A percentile compares a stretch with the other conserved stretches of the same genome.
Evolutionary conservation across 2,113 vertebrate species (phyloP).

Genomic region (Microcebus tavaratra): DNA sequence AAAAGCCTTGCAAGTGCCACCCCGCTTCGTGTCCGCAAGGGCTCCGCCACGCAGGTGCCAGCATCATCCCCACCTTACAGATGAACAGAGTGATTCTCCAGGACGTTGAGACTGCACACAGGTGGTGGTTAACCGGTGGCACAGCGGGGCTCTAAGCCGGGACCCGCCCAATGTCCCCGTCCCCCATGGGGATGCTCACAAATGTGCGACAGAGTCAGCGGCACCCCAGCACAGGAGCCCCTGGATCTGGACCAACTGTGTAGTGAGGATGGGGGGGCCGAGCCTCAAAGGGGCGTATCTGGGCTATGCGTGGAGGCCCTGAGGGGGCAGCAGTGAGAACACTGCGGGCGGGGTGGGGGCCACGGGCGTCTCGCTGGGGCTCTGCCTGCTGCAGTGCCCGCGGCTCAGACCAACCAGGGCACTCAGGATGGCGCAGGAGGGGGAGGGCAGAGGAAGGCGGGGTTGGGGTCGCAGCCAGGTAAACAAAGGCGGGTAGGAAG

Average conservation of each 20-base stretch:
- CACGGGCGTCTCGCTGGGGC: accelerated
- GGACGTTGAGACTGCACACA: neutral
- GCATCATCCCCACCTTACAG: accelerated
- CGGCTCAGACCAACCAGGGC: accelerated
- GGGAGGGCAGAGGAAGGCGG: accelerated
- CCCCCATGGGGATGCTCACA: accelerated
- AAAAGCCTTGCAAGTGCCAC: accelerated
- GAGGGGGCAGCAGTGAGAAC: accelerated
- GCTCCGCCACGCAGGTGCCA: accelerated
- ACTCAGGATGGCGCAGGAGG: accelerated
- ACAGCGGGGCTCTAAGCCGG: neutral
- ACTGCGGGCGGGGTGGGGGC: accelerated
- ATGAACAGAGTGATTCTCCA: neutral
- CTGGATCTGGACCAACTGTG: accelerated
- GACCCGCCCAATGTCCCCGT: too few species aligned
- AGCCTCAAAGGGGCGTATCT: neutral
- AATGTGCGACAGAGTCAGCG: accelerated
- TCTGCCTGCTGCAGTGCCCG: accelerated
- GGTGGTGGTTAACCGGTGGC: accelerated
- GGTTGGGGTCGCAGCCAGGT: accelerated
- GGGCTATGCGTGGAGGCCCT: neutral
- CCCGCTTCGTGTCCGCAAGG: neutral
- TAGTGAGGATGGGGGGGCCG: accelerated
- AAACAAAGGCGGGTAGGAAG: accelerated
- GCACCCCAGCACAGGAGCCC: too few species aligned